phyloP scores from a whole-genome alignment of 2,888 invertebrate genomes.

The Leptopilina myrica region DNA sequence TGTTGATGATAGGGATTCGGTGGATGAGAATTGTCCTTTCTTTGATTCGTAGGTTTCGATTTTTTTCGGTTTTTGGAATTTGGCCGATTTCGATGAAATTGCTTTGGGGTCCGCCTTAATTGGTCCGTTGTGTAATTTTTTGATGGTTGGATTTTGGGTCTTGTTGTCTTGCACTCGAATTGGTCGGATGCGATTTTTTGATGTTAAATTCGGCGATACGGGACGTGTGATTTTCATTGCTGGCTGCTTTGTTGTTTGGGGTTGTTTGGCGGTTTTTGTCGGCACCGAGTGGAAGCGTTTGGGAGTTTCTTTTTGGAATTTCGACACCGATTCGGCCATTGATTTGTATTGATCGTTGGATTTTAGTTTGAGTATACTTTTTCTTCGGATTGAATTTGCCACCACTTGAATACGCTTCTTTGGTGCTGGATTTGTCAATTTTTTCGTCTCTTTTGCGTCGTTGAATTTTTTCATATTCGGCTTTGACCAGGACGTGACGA shows the following conservation, averaged over 20 bases:
- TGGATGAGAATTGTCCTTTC: constrained; percentile 6
- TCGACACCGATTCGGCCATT: constrained; percentile 78
- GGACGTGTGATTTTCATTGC: constrained; percentile 65
- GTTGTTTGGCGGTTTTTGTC: constrained; percentile 66
- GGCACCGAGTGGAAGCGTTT: constrained; percentile 77
- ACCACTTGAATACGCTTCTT: constrained; percentile 53
- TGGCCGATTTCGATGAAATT: constrained; percentile 78
- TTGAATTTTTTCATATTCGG: constrained; percentile 29
- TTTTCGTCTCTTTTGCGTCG: constrained; percentile 30
- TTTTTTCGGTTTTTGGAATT: constrained; percentile 75
- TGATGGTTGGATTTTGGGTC: constrained; percentile 80
- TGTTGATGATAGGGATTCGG: background rate
- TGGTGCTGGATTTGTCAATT: background rate
- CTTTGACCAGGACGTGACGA: constrained; percentile 46
- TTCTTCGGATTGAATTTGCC: constrained; percentile 56
- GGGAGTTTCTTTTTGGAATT: constrained; percentile 79
- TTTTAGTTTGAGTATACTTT: constrained; percentile 55
- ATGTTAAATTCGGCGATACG: constrained; percentile 66
- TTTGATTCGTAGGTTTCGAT: constrained; percentile 74
- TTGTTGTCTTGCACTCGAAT: constrained; percentile 80
- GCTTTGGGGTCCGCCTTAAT: constrained; percentile 83
- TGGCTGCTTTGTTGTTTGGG: constrained; percentile 55
- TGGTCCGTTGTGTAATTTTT: constrained; percentile 82
- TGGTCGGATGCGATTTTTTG: constrained; percentile 78
- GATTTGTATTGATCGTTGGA: constrained; percentile 74